Conservation (phyloP, 2,113 vertebrate genomes). For the Rhabdornis inornatus region DNA sequence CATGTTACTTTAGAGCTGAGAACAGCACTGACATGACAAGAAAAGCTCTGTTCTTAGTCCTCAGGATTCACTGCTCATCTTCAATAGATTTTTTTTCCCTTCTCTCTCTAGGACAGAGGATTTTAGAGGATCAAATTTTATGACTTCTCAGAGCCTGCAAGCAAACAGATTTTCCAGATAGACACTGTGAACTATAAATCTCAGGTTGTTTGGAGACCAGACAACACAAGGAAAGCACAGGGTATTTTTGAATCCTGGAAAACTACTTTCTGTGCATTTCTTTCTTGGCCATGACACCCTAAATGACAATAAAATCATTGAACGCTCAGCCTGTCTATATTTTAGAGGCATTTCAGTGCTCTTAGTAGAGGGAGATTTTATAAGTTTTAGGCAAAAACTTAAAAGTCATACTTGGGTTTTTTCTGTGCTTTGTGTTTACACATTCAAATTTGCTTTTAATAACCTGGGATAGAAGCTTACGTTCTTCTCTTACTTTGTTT, state of each 20-base stretch:
- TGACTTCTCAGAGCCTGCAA: background rate
- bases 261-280: background rate
- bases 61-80: background rate
- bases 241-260: background rate
- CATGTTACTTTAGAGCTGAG: background rate
- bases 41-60: background rate
- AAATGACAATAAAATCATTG: background rate
- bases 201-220: background rate
- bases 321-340: background rate
- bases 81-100: background rate
- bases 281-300: background rate
- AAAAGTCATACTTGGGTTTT: background rate
- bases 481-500: background rate
- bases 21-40: background rate
- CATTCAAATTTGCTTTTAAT: background rate
- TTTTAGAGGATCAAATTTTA: slow-evolving; percentile 21
- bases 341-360: background rate
- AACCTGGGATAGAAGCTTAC: background rate
- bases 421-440: background rate
- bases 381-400: background rate
- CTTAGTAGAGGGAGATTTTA: background rate
- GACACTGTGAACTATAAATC: background rate
- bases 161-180: background rate
- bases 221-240: background rate
- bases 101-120: background rate